These are phyloP conservation scores for Ptychadena robeensis DNA, from an alignment of 2,797 vertebrate genomes.

Conservation along the genomic window DNA sequence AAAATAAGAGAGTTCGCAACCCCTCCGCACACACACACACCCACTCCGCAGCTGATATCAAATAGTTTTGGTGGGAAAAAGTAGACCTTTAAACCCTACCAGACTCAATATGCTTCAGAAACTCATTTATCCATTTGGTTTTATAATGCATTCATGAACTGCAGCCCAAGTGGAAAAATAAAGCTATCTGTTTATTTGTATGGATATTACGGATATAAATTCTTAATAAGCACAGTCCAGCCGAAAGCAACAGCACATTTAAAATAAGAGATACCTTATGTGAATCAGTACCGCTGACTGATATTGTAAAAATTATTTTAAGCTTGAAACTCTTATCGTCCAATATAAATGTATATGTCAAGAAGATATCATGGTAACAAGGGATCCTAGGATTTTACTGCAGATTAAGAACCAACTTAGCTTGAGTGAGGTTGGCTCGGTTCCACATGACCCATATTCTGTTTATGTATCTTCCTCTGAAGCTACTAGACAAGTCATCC, in stretches of 20 bases:
- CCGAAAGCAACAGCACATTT: background rate
- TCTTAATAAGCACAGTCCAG: no score
- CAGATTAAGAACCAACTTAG: no score
- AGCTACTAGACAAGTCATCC: no score
- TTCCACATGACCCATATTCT: no score
- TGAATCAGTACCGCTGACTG: no score
- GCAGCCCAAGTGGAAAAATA: slow-evolving; percentile 68
- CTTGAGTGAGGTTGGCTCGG: no score
- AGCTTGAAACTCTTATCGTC: no score
- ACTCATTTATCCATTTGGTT: slow-evolving; percentile 76
- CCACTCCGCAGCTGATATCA: slow-evolving; percentile 78
- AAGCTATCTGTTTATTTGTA: slow-evolving; percentile 57
- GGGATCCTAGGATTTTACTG: no score
- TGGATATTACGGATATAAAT: background rate
- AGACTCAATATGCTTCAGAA: slow-evolving; percentile 78
- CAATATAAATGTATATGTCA: no score
- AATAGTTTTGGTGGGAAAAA: slow-evolving; percentile 86
- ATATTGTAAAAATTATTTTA: no score
- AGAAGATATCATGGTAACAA: no score
- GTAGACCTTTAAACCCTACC: slow-evolving; percentile 83
- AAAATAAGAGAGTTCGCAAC: slow-evolving; percentile 82
- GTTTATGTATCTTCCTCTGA: no score
- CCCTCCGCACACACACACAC: slow-evolving; percentile 77
- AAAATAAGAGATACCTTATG: background rate
- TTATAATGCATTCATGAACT: slow-evolving; percentile 76